Percentiles rank a stretch among this genome's conserved stretches.
These are phyloP conservation scores for Heliopora coerulea DNA, from an alignment of 92 coral and sea anemone species.

Conservation along the genomic window DNA sequence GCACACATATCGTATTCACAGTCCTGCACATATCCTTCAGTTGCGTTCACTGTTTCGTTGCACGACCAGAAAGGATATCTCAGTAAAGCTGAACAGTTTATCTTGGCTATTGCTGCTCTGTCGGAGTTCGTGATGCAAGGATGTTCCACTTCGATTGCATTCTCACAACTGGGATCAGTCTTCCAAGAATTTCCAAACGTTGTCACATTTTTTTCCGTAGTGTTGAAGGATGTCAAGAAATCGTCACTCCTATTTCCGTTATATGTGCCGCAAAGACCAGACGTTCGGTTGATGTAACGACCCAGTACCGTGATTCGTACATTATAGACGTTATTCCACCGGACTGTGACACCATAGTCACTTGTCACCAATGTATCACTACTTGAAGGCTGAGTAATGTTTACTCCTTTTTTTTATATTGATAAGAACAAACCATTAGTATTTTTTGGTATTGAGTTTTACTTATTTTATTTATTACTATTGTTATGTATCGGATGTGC, in stretches of 20 bases:
- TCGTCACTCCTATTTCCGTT: slow-evolving; percentile 6
- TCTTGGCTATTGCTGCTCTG: not conserved
- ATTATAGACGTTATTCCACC: slow-evolving; percentile 25
- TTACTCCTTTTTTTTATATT: slow-evolving; percentile 12
- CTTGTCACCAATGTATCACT: slow-evolving; percentile 12
- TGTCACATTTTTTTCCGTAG: not conserved
- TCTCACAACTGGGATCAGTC: slow-evolving; percentile 20
- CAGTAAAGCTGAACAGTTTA: slow-evolving; percentile 27
- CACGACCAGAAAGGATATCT: slow-evolving; percentile 2
- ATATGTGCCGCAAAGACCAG: slow-evolving; percentile 36
- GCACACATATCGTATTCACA: slow-evolving; percentile 32
- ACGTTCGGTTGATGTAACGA: slow-evolving; percentile 21
- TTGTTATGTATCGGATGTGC: slow-evolving; percentile 2
- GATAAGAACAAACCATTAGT: too few species aligned
- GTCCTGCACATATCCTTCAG: slow-evolving; percentile 15
- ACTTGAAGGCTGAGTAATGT: slow-evolving; percentile 1
- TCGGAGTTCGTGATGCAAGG: slow-evolving; percentile 5
- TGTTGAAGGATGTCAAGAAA: slow-evolving; percentile 1
- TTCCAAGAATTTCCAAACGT: slow-evolving; percentile 36
- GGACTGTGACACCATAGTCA: slow-evolving; percentile 18
- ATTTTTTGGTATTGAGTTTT: too few species aligned
- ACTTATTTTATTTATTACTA: not conserved
- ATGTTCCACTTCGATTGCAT: slow-evolving; percentile 11
- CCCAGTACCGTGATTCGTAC: slow-evolving; percentile 10
- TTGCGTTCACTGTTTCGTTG: slow-evolving; percentile 13